Evolutionary conservation across 2,113 vertebrate genomes (phyloP).

Genomic region (Paraplagusia blochii): DNA sequence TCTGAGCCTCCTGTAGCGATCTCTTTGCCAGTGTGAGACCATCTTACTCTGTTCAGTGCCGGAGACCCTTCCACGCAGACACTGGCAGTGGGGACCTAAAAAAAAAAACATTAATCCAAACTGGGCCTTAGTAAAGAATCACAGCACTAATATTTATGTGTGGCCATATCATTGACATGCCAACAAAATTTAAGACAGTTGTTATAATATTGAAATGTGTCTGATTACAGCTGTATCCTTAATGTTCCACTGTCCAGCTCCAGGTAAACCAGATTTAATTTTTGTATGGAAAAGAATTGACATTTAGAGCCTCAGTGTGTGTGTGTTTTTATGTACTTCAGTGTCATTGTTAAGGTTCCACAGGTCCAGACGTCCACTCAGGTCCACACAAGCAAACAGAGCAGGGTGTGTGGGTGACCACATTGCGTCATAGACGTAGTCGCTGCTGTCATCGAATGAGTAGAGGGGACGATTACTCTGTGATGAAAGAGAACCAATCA

Average conservation of each 20-base stretch:
- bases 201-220: too few relatives aligned
- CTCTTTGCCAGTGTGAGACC: slow-evolving; percentile 93
- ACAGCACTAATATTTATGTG: too few relatives aligned
- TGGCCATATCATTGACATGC: too few relatives aligned
- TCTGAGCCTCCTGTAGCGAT: slow-evolving; percentile 98
- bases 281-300: too few relatives aligned
- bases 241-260: too few relatives aligned
- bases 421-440: slow-evolving; percentile 97
- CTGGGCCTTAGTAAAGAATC: too few relatives aligned
- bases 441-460: slow-evolving; percentile 96
- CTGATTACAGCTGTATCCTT: too few relatives aligned
- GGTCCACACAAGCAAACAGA: slow-evolving; percentile 94
- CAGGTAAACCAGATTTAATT: too few relatives aligned
- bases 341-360: slow-evolving; percentile 99
- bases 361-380: slow-evolving; percentile 90
- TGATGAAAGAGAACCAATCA: background rate
- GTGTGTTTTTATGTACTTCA: slow-evolving; percentile 77
- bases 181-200: too few relatives aligned
- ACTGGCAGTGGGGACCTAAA: slow-evolving; percentile 92
- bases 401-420: slow-evolving; percentile 97
- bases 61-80: slow-evolving; percentile 90
- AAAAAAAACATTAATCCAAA: slow-evolving; percentile 9
- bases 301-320: too few relatives aligned
- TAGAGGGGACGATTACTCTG: slow-evolving; percentile 95
- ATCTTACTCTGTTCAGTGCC: slow-evolving; percentile 93